Conservation (phyloP, 2,113 vertebrate genomes). For the Tenrec ecaudatus region DNA sequence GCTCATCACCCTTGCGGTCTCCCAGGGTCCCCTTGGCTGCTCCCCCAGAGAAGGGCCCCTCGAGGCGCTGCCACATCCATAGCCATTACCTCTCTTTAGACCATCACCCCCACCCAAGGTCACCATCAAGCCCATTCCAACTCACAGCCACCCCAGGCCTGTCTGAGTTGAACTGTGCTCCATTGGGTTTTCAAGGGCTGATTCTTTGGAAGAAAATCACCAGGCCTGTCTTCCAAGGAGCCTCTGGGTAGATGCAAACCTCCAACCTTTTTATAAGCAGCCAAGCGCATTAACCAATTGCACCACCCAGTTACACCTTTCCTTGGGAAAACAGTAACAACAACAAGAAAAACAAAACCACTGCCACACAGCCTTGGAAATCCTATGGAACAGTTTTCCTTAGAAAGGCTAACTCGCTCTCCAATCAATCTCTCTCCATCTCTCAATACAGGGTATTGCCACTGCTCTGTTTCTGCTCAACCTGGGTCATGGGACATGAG, state of each 20-base stretch:
- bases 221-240: neutral
- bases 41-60: neutral
- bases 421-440: neutral
- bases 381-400: neutral
- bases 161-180: neutral
- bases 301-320: neutral
- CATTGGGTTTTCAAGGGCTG: neutral
- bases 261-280: neutral
- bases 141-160: neutral
- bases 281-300: neutral
- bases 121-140: neutral
- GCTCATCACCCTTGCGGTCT: neutral
- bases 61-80: neutral
- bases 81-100: slow-evolving; percentile 27
- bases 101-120: neutral
- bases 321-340: too few relatives aligned
- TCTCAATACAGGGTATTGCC: neutral
- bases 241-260: neutral
- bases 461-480: slow-evolving; percentile 36
- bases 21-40: neutral
- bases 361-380: too few relatives aligned
- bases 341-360: too few relatives aligned
- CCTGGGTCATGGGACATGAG: neutral
- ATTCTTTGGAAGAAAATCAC: neutral
- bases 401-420: neutral